Base-by-base conservation (phyloP, 2,113 vertebrate genomes). In the Dasyprocta punctata region DNA sequence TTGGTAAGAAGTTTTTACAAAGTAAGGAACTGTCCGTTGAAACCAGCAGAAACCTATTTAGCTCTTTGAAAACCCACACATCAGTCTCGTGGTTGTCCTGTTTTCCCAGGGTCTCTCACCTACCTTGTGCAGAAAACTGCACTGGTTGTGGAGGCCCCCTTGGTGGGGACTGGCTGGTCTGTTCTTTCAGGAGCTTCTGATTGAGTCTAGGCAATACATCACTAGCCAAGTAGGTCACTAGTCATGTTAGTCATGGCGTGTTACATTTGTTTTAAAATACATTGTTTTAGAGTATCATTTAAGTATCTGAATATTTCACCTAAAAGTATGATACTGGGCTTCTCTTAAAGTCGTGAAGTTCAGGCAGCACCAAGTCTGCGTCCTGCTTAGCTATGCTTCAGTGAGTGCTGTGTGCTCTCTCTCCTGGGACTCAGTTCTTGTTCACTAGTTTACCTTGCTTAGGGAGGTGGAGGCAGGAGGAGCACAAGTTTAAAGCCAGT, bases 301-400 rank as follows among this genome's bases (percentile, higher is more conserved):
- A 85, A 90, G 52, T 90, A 95, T 44, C 58, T 92, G 36, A n/a
- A 58, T 17, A 75, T 88, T 90, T 85, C 86, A 63, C 71, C 89
- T 65, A 82, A 69, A 94, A 83, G 60, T 83, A 80, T 63, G 41
- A 26, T 65, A 14, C 9, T 38, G 61, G n/a, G 20, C 36, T 89
- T 96, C n/a, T 38, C 80, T 65, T 90, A 94, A 86, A 86, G 92
- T 41, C 47, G 12, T 85, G 30, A 94, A 89, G 69, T n/a, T 82
- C 47, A 85, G 61, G 30, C 22, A 52, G 49, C 26, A 82, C 8
- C 33, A 85, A 41, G 13, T 44, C 54, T n/a, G 63, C 7, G 22
- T 47, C 80, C 33, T 80, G 36, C 73, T 65, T 60, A 26, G 14
- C n/a, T 20, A 24, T 73, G 30, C 16, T 89, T 86, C 11, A 5